These are phyloP conservation scores for Axis porcinus DNA, from an alignment of 2,113 vertebrate genomes.

Conservation along the genomic window DNA sequence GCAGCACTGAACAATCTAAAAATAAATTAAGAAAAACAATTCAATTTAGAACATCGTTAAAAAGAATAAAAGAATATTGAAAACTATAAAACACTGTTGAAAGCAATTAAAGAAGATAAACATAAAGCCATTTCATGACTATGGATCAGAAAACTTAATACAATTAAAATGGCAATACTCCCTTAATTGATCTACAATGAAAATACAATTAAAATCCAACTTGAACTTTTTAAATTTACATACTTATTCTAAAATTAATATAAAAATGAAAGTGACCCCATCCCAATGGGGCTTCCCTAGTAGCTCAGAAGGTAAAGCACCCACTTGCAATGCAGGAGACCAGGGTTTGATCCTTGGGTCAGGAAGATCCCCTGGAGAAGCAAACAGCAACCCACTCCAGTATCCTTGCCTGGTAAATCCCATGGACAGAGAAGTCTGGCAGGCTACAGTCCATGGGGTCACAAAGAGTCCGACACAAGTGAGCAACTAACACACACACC, in stretches of 20 bases:
- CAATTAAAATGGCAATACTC: neutral
- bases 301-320: neutral
- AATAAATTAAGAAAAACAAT: neutral
- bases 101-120: neutral
- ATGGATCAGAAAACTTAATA: neutral
- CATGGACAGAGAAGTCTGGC: neutral
- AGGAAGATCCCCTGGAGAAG: neutral
- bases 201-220: neutral
- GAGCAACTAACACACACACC: neutral
- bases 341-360: neutral
- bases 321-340: neutral
- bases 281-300: neutral
- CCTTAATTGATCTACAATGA: neutral
- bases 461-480: neutral
- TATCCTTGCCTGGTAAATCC: neutral
- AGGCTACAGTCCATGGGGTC: neutral
- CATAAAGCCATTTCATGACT: neutral
- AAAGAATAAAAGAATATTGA: neutral
- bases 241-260: neutral
- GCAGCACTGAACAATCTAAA: neutral
- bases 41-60: neutral
- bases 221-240: neutral
- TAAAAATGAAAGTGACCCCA: neutral
- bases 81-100: neutral
- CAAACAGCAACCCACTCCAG: neutral